A percentile compares a stretch with the other conserved stretches of the same genome.
phyloP scores from a whole-genome alignment of 2,888 invertebrate genomes.

The Dryobotodes eremita region DNA sequence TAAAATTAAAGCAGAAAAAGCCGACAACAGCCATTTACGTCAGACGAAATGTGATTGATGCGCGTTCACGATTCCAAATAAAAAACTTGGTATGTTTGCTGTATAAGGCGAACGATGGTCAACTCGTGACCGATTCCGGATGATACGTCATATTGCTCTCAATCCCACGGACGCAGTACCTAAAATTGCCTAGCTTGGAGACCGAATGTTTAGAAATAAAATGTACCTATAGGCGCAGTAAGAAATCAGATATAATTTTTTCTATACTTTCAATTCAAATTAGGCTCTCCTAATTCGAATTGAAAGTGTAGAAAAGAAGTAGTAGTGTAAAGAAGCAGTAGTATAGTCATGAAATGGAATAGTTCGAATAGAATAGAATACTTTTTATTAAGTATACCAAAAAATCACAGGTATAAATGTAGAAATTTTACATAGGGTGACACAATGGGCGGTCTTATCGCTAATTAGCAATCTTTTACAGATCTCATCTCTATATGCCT shows the following conservation, averaged over 20 bases:
- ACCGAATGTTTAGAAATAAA: not conserved
- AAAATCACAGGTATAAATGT: no score
- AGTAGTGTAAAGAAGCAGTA: no score
- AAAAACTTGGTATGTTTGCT: slow-evolving; percentile 43
- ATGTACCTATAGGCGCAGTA: not conserved
- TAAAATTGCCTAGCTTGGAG: slow-evolving; percentile 1
- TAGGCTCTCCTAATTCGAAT: no score
- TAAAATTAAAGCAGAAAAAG: slow-evolving; percentile 29
- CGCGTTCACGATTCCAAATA: slow-evolving; percentile 40
- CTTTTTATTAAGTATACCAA: no score
- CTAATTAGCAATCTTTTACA: no score
- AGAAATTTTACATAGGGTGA: no score
- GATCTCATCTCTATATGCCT: no score
- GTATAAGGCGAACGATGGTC: slow-evolving; percentile 34
- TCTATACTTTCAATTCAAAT: no score
- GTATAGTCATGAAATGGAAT: no score
- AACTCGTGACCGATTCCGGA: slow-evolving; percentile 45
- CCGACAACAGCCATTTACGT: slow-evolving; percentile 31
- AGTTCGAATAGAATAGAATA: no score
- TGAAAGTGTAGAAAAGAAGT: no score
- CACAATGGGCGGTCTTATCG: no score
- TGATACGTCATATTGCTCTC: slow-evolving; percentile 37
- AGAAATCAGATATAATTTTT: not conserved
- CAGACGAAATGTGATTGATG: slow-evolving; percentile 44
- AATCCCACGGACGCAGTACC: slow-evolving; percentile 50